Evolutionary conservation across 2,797 vertebrate genomes (phyloP).

Genomic region (Cyprinodon diabolis): DNA sequence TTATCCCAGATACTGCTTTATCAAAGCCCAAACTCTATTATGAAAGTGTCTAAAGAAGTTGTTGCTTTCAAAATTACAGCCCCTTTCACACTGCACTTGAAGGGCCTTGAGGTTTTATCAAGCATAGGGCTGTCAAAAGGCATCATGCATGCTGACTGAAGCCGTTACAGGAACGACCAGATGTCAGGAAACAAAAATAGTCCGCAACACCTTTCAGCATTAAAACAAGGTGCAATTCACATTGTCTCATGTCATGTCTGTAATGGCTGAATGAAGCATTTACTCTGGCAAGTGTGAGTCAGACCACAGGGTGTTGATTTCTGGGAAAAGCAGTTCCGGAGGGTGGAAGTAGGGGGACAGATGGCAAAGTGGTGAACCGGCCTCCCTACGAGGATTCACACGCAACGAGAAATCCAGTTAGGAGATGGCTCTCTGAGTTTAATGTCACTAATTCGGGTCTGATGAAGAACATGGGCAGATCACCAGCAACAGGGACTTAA

Average conservation of each 20-base stretch:
- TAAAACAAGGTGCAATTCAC: conserved; percentile 26
- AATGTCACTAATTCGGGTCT: conserved; percentile 68
- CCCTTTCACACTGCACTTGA: conserved; percentile 10
- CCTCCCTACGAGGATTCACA: conserved; percentile 57
- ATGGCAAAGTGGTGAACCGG: conserved; percentile 60
- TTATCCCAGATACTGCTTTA: neutral
- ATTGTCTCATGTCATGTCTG: conserved; percentile 33
- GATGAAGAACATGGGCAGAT: conserved; percentile 65
- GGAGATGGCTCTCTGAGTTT: conserved; percentile 60
- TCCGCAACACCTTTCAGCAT: conserved; percentile 12
- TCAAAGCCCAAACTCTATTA: neutral
- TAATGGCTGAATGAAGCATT: conserved; percentile 46
- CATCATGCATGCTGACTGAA: conserved; percentile 11
- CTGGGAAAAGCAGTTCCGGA: conserved; percentile 62
- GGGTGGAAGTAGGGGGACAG: conserved; percentile 64
- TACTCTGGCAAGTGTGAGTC: conserved; percentile 51
- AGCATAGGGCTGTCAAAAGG: conserved; percentile 18
- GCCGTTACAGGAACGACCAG: neutral
- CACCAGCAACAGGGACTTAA: conserved; percentile 51
- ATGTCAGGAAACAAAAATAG: conserved; percentile 34
- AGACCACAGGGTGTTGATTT: conserved; percentile 68
- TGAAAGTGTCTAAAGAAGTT: neutral
- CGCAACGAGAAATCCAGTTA: conserved; percentile 72
- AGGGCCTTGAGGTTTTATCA: conserved; percentile 20
- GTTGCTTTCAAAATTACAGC: conserved; percentile 11